Percentiles rank a stretch among this genome's conserved stretches.
Evolutionary conservation across 2,797 vertebrate species (phyloP).

Genomic region (Hoplostethus atlanticus): DNA sequence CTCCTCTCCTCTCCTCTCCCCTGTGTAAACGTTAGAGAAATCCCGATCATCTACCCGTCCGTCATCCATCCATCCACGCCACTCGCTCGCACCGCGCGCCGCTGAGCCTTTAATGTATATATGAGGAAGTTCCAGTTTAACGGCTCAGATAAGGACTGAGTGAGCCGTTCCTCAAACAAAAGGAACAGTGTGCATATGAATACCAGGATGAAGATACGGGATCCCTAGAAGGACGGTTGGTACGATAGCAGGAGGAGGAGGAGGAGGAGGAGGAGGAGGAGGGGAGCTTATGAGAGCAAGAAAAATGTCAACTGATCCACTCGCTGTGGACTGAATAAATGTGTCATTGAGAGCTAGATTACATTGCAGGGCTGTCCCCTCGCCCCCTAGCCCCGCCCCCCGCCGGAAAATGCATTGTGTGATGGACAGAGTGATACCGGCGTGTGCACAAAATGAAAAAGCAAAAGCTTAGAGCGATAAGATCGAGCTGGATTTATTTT

Average conservation of each 20-base stretch:
- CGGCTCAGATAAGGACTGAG: slow-evolving; percentile 37
- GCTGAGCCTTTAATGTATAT: slow-evolving; percentile 22
- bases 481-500: slow-evolving; percentile 64
- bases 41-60: not conserved
- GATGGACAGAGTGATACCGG: slow-evolving; percentile 47
- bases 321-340: slow-evolving; percentile 63
- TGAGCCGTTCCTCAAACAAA: slow-evolving; percentile 40
- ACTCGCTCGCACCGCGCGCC: not conserved
- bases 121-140: slow-evolving; percentile 11
- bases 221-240: slow-evolving; percentile 19
- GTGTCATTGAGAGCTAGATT: slow-evolving; percentile 73
- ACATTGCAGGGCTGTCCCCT: slow-evolving; percentile 43
- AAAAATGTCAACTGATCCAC: slow-evolving; percentile 65
- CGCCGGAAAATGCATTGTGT: slow-evolving; percentile 51
- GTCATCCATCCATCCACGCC: not conserved
- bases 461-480: slow-evolving; percentile 71
- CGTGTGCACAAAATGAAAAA: slow-evolving; percentile 71
- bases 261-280: not conserved
- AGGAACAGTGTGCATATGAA: not conserved
- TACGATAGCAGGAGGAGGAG: slow-evolving; percentile 18
- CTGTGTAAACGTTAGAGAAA: slow-evolving; percentile 20
- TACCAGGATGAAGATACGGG: slow-evolving; percentile 1
- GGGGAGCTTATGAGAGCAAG: slow-evolving; percentile 54
- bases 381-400: not conserved
- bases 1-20: slow-evolving; percentile 16